Evolutionary conservation across 2,888 invertebrate genomes (phyloP), one percentile per base, ranked within the genome.

Genomic region (Pyralis farinalis): DNA sequence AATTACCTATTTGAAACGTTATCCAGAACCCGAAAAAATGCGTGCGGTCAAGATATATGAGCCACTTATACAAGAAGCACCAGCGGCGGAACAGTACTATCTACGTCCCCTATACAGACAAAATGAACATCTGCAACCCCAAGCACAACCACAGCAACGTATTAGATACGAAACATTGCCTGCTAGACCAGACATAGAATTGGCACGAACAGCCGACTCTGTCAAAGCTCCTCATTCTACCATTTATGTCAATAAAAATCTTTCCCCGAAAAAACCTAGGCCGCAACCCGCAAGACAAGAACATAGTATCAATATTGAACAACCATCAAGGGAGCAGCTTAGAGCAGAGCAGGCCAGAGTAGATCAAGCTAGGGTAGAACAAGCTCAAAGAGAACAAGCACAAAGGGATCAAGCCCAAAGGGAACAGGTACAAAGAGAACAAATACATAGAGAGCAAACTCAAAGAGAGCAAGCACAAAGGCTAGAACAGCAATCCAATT

Each of bases 171-270:
- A 87, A 34, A 28, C 71, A 8, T 35, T 41, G 7, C 53, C 71
- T 3, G 52, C 58, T 27, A 47, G 64, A 6, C 42, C 62, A 3
- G 71, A 75, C 45, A 47, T 60, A 0, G 85, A 86, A 28, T 66
- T 69, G 40, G 48, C 63, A n/a, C 65, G 73, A 27, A 58, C 58
- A 1, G 47, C 58, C 1, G 81, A 83, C 40, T 54, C 78, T 1
- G 66, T 73, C 0, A 87, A 86, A 47, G 57, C 79, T n/a, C 85
- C 87, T 0, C 77, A 81, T 12, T 87, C 88, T 0, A 64, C 86
- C 1, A 86, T 87, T 47, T 88, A 76, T 37, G 86, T 88, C 0
- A 87, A 76, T 55, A 84, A 87, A 47, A 86, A 85, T 40, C 41
- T 83, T 34, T 62, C 66, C 1, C 78, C 84, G 6, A 75, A 83